Percentiles rank a stretch among this genome's conserved stretches.
phyloP scores from a whole-genome alignment of 1,140 invertebrate genomes.

The Lucilia cuprina region DNA sequence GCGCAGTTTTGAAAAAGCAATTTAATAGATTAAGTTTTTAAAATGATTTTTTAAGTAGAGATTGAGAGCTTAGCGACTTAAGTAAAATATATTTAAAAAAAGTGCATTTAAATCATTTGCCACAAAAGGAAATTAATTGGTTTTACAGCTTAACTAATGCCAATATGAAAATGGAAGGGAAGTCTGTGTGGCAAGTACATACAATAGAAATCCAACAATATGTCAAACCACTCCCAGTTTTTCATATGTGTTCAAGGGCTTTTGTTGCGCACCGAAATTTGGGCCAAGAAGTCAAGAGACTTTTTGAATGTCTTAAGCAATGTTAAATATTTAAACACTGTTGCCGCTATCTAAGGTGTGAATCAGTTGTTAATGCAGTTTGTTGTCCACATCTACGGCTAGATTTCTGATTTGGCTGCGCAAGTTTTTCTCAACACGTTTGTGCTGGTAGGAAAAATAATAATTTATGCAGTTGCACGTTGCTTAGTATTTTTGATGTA shows the following conservation, averaged over 20 bases:
- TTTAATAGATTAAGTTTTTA: not conserved
- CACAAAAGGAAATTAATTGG: too few species aligned
- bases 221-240: not conserved
- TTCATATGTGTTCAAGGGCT: not conserved
- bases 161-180: not conserved
- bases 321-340: not conserved
- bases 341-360: not conserved
- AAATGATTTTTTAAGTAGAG: not conserved
- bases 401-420: not conserved
- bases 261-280: not conserved
- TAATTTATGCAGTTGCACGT: constrained; percentile 5
- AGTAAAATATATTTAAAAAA: too few species aligned
- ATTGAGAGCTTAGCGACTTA: not conserved
- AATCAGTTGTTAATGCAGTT: not conserved
- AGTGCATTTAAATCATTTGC: too few species aligned
- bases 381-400: not conserved
- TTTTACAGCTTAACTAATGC: too few species aligned
- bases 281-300: not conserved
- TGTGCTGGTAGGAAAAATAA: not conserved
- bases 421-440: not conserved
- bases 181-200: not conserved
- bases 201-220: not conserved
- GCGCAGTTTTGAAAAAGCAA: not conserved
- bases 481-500: not conserved
- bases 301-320: not conserved